Conservation (phyloP, 2,797 vertebrate genomes). For the Ibycter americanus region DNA sequence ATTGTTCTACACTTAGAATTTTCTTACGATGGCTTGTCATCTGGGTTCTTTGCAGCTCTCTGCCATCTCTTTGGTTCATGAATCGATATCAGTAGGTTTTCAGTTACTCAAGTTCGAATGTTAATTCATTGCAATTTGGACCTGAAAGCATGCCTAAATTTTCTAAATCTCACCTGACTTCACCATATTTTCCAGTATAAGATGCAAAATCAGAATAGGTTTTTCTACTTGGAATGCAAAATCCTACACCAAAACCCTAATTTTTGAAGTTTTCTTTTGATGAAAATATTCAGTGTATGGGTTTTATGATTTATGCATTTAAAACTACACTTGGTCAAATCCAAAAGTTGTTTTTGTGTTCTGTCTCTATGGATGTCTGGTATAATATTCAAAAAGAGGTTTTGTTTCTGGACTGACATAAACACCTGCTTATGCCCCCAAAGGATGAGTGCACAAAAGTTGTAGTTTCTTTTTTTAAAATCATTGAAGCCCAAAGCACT, state of each 20-base stretch:
- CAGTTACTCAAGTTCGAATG: not conserved
- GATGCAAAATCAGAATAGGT: not conserved
- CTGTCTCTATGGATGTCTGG: not conserved
- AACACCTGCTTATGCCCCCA: not conserved
- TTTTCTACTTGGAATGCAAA: not conserved
- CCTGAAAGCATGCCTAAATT: not conserved
- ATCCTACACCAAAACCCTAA: not conserved
- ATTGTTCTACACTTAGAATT: not conserved
- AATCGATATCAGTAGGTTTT: not conserved
- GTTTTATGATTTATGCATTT: not conserved
- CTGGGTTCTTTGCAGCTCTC: not conserved
- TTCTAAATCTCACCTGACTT: not conserved
- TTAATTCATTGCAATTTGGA: not conserved
- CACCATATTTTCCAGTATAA: not conserved
- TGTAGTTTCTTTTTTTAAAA: not conserved
- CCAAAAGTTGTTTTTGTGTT: not conserved
- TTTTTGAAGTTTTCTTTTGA: not conserved
- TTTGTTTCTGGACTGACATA: not conserved
- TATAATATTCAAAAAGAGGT: not conserved
- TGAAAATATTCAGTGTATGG: not conserved
- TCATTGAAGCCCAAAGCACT: not conserved
- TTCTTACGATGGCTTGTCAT: not conserved
- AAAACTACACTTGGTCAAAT: not conserved
- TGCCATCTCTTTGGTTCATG: not conserved
- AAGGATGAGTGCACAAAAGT: not conserved